These are phyloP conservation scores for Patella ulyssiponensis DNA, from an alignment of 2,888 invertebrate species.

Conservation along the genomic window DNA sequence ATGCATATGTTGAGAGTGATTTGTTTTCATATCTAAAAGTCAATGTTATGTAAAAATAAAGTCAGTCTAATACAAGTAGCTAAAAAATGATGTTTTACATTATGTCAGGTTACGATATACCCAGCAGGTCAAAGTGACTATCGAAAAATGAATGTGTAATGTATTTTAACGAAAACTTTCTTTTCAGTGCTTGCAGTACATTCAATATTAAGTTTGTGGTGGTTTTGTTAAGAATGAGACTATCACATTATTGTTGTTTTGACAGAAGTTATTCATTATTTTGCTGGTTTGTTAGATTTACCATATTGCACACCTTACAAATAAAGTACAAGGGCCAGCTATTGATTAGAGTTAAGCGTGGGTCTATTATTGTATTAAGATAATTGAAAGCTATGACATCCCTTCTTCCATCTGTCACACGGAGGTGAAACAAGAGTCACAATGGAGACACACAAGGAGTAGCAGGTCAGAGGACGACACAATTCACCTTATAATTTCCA, in stretches of 20 bases:
- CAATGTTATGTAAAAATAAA: too few species aligned
- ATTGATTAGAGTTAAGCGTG: slow-evolving; percentile 9
- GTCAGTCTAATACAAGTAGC: too few species aligned
- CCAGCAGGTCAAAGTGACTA: too few species aligned
- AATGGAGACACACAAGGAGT: slow-evolving; percentile 3
- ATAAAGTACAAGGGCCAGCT: background rate
- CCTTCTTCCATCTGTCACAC: slow-evolving; percentile 12
- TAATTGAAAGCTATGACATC: slow-evolving; percentile 13
- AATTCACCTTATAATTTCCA: slow-evolving; percentile 11
- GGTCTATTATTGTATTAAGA: slow-evolving; percentile 12
- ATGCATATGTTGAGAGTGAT: too few species aligned
- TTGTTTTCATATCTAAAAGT: too few species aligned
- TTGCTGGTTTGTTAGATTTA: slow-evolving; percentile 4
- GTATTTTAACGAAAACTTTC: too few species aligned
- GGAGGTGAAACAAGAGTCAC: slow-evolving; percentile 7
- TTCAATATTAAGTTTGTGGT: too few species aligned
- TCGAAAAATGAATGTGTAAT: too few species aligned
- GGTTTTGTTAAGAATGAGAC: background rate
- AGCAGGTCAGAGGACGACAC: slow-evolving; percentile 4
- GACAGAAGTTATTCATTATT: slow-evolving; percentile 7
- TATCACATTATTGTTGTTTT: slow-evolving; percentile 6
- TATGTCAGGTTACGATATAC: too few species aligned
- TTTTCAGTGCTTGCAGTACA: too few species aligned
- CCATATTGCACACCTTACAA: slow-evolving; percentile 9
- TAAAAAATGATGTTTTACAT: too few species aligned